Conservation (phyloP, 1,140 invertebrate species). For the Bathynomus jamesi region DNA sequence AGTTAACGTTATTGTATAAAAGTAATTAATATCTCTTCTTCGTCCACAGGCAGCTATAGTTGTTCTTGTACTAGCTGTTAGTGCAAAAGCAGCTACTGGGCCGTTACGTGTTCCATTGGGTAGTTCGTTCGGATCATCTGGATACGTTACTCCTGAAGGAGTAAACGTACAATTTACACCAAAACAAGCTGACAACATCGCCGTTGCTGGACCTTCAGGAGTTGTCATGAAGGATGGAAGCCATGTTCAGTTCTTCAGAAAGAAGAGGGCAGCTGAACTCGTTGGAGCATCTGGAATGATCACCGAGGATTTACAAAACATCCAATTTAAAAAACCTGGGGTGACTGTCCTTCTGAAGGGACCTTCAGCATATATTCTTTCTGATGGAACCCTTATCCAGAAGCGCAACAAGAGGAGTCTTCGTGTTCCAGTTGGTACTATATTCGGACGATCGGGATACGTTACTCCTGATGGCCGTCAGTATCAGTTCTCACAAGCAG, state of each 20-base stretch:
- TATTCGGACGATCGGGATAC: constrained; percentile 1
- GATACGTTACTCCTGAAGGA: constrained; percentile 14
- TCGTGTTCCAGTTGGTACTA: neutral
- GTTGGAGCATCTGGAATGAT: neutral
- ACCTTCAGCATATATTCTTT: neutral
- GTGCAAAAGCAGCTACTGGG: neutral
- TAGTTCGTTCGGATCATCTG: constrained; percentile 1
- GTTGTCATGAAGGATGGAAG: neutral
- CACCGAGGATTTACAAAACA: constrained; percentile 2
- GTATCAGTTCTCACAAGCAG: constrained; percentile 9
- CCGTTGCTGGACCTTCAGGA: constrained; percentile 7
- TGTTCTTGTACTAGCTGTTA: neutral
- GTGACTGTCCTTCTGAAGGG: neutral
- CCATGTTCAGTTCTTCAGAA: constrained; percentile 7
- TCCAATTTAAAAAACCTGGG: constrained; percentile 11
- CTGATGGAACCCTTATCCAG: neutral
- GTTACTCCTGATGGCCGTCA: neutral
- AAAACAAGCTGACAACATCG: constrained; percentile 4
- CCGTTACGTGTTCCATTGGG: neutral
- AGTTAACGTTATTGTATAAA: no score
- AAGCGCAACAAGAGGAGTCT: constrained; percentile 13
- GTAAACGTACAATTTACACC: constrained; percentile 8
- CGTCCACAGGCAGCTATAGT: no score
- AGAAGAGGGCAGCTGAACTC: neutral
- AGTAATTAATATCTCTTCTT: no score